Base-by-base conservation (phyloP, 2,797 vertebrate genomes). In the Urophycis tenuis region DNA sequence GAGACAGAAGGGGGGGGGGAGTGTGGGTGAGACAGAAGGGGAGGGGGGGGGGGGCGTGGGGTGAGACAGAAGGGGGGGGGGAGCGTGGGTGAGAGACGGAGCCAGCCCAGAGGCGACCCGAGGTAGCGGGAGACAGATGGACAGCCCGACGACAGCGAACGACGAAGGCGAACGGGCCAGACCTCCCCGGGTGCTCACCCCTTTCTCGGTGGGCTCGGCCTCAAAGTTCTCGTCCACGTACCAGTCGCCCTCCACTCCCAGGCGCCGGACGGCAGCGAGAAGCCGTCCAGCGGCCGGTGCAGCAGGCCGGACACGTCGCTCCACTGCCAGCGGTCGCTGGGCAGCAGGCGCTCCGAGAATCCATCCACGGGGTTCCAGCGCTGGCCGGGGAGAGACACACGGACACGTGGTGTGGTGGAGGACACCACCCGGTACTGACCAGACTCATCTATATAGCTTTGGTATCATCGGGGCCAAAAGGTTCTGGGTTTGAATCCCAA, bases 231-330 rank as follows among this genome's bases (percentile, higher is more conserved):
- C 95, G 86, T 99, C 97, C 87, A 95, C 91, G 67, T 95, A 94
- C 98, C 98, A 99, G 91, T 97, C 96, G 0, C 93, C 95, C 80
- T 99, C 97, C 98, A 99, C 84, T 97, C 95, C 98, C 98, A 99
- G 90, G 95, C 95, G 22, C 87, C 88, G 0, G 97, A 98, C 29
- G 96, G 94, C 73, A 98, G 93, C 7, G 64, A 88, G 88, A 97
- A 97, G 82, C 90, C 85, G 75, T 94, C 92, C 67, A 96, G 91
- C 1, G 92, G 93, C 85, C 95, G 96, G 77, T 95, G 94, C 78
- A 95, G 93, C 72, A 98, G 92, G 69, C 98, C 98, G 0, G 95
- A 95, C 87, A 96, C 91, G 76, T 99, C 95, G 11, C 98, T 99
- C 97, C 96, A 99, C 73, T 94, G 94, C 97, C 98, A 99, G 88